Evolutionary conservation across 1,140 invertebrate genomes (phyloP).

Genomic region (Lepidurus couesii): DNA sequence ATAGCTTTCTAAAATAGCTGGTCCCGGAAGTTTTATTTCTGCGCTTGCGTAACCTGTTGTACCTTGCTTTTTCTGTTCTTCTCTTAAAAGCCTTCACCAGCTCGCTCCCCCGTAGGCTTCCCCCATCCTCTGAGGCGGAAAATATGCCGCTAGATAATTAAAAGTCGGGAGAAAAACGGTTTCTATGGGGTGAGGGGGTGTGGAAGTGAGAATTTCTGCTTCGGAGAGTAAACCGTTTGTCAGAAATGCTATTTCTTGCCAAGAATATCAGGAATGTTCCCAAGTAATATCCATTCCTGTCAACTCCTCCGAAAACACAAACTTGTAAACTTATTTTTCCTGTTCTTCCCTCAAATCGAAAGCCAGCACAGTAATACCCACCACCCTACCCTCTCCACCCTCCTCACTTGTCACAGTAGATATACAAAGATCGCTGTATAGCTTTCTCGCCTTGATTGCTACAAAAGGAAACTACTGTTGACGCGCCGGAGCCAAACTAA

Average conservation of each 20-base stretch:
- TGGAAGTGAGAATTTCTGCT: not conserved
- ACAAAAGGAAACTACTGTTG: not conserved
- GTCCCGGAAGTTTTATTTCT: not conserved
- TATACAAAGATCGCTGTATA: not conserved
- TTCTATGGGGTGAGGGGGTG: not conserved
- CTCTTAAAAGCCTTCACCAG: not conserved
- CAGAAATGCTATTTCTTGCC: not conserved
- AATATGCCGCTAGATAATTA: conserved; percentile 6
- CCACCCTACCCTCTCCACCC: not conserved
- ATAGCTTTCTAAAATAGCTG: conserved; percentile 15
- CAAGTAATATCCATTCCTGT: not conserved
- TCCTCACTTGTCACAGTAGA: not conserved
- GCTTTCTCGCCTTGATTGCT: not conserved
- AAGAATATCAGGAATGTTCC: not conserved
- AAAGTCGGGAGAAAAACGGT: not conserved
- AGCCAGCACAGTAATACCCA: not conserved
- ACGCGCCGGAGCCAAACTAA: not conserved
- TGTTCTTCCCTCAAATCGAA: not conserved
- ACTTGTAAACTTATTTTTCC: conserved; percentile 1
- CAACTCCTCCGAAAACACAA: not conserved
- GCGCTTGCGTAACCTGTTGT: conserved; percentile 17
- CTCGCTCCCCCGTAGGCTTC: not conserved
- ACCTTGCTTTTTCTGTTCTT: not conserved
- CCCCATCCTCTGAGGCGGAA: not conserved
- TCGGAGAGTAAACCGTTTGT: not conserved